These are phyloP conservation scores for Menura novaehollandiae DNA, from an alignment of 2,113 vertebrate genomes.

Conservation along the genomic window DNA sequence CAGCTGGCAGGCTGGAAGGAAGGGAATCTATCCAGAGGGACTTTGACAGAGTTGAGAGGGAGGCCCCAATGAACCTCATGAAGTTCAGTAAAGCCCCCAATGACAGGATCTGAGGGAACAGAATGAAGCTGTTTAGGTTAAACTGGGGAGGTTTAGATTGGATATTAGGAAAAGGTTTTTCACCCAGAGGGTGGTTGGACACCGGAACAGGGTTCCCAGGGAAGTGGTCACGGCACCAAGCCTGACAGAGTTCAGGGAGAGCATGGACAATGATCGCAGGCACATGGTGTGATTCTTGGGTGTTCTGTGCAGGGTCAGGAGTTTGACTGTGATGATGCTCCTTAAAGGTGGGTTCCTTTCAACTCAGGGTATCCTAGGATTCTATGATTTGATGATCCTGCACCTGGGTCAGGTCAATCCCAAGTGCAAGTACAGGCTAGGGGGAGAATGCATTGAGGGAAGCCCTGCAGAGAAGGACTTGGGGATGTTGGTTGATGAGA, in stretches of 20 bases:
- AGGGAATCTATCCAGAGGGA: neutral
- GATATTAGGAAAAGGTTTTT: neutral
- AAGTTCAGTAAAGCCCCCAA: neutral
- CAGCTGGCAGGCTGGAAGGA: neutral
- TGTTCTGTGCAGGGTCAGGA: neutral
- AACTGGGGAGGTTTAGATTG: neutral
- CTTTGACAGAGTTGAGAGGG: neutral
- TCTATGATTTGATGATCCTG: neutral
- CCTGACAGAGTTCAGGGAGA: neutral
- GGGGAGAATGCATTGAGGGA: neutral
- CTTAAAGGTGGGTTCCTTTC: neutral
- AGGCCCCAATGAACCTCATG: neutral
- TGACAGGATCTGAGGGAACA: neutral
- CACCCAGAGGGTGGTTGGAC: neutral
- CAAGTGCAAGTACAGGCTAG: neutral
- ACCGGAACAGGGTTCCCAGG: neutral
- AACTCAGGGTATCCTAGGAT: accelerated
- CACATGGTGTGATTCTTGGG: neutral
- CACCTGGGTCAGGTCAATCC: neutral
- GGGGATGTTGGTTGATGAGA: neutral
- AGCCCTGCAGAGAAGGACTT: neutral
- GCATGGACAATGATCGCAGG: neutral
- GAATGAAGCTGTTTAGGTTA: neutral
- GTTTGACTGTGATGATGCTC: neutral
- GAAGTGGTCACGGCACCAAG: neutral